These are phyloP conservation scores for Psilopogon haemacephalus DNA, from an alignment of 2,113 vertebrate genomes.

Conservation along the genomic window DNA sequence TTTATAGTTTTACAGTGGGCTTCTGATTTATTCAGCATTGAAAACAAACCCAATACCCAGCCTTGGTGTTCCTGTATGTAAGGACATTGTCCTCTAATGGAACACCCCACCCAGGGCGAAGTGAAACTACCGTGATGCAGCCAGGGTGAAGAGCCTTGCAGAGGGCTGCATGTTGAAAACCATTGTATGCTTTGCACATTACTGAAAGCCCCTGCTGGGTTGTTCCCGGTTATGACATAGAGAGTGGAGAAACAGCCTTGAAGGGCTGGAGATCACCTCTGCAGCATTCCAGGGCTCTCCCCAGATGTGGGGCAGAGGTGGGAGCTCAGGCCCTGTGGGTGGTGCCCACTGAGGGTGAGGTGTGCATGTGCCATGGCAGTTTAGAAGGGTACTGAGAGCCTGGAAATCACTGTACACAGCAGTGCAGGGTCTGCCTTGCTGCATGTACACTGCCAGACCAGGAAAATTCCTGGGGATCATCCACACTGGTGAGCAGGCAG, in stretches of 20 bases:
- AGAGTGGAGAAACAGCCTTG: not conserved
- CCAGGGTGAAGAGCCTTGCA: not conserved
- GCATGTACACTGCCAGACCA: not conserved
- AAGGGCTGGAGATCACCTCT: not conserved
- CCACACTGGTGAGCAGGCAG: constrained; percentile 50
- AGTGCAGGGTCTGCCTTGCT: not conserved
- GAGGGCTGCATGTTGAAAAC: not conserved
- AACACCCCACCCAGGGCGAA: not conserved
- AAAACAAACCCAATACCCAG: not conserved
- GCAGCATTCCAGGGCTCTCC: not conserved
- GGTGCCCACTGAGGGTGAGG: not conserved
- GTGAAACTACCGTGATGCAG: not conserved
- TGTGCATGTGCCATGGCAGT: not conserved
- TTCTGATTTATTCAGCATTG: not conserved
- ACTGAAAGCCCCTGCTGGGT: not conserved
- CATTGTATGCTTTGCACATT: not conserved
- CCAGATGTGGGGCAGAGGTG: not conserved
- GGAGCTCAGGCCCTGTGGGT: not conserved
- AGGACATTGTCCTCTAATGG: not conserved
- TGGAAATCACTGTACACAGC: not conserved
- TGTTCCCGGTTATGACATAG: not conserved
- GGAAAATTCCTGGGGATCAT: constrained; percentile 51
- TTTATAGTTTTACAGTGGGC: not conserved
- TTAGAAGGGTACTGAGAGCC: not conserved
- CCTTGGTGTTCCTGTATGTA: not conserved